Evolutionary conservation across 35 echinoderm and acorn worm genomes (phyloP).

Genomic region (Stichopus chloronotus): DNA sequence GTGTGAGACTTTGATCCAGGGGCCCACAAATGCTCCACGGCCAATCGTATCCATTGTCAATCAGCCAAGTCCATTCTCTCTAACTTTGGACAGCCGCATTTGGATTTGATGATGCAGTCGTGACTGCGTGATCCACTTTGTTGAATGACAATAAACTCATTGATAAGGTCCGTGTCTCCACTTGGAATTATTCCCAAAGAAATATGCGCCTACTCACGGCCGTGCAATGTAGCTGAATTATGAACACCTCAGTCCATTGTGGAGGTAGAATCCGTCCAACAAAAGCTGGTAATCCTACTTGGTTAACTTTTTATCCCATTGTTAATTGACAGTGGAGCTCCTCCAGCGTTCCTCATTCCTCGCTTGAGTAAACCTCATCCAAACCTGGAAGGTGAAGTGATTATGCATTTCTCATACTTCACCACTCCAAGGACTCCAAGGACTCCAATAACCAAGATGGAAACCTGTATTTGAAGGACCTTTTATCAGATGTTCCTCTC

Average conservation of each 20-base stretch:
- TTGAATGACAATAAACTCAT: background rate
- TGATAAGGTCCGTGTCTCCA: background rate
- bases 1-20: background rate
- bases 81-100: background rate
- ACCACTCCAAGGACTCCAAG: no score
- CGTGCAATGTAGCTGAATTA: background rate
- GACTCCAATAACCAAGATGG: no score
- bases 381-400: background rate
- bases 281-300: background rate
- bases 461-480: no score
- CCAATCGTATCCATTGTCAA: background rate
- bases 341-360: background rate
- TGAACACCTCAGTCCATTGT: background rate
- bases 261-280: background rate
- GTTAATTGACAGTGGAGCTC: background rate
- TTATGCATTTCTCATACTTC: background rate
- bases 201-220: background rate
- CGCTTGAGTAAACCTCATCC: constrained; percentile 18
- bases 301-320: constrained; percentile 19
- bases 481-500: no score
- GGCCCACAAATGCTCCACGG: background rate
- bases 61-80: background rate
- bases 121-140: background rate
- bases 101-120: background rate
- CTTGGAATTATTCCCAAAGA: background rate